Evolutionary conservation across 2,113 vertebrate species (phyloP).

Genomic region (Nycticorax nycticorax): DNA sequence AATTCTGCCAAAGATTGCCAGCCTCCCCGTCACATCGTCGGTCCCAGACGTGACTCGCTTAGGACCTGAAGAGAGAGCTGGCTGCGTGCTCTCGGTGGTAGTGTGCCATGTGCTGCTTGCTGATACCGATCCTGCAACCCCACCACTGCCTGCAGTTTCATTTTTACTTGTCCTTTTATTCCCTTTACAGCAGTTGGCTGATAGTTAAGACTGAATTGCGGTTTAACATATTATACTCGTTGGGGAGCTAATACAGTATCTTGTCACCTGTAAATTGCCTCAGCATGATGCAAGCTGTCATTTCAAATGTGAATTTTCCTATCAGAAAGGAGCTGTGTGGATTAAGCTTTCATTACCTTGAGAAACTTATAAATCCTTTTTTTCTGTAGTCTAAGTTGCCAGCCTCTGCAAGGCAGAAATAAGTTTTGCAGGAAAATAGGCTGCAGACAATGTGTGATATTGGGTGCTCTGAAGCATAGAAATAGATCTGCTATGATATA

Average conservation of each 20-base stretch:
- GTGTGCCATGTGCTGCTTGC: not conserved
- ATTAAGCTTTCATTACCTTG: slow-evolving; percentile 11
- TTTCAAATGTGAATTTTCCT: slow-evolving; percentile 13
- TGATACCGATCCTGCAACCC: not conserved
- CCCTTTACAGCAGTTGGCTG: not conserved
- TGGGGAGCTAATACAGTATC: not conserved
- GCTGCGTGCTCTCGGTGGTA: not conserved
- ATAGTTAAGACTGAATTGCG: not conserved
- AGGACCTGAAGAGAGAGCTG: not conserved
- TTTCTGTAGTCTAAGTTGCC: not conserved
- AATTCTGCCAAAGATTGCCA: not conserved
- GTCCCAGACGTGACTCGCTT: rapidly evolving
- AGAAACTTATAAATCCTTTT: not conserved
- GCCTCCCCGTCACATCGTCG: rapidly evolving
- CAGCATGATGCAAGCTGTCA: not conserved
- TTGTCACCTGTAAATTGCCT: slow-evolving; percentile 29
- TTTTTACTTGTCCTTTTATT: not conserved
- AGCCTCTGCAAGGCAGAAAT: not conserved
- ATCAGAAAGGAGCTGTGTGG: not conserved
- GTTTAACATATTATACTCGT: not conserved
- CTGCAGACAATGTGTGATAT: not conserved
- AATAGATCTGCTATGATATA: not conserved
- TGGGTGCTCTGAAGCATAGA: not conserved
- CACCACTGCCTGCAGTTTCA: not conserved
- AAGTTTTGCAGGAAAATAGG: not conserved